These are phyloP conservation scores for Macrophya annulata DNA, from an alignment of 2,888 invertebrate genomes.

Conservation along the genomic window DNA sequence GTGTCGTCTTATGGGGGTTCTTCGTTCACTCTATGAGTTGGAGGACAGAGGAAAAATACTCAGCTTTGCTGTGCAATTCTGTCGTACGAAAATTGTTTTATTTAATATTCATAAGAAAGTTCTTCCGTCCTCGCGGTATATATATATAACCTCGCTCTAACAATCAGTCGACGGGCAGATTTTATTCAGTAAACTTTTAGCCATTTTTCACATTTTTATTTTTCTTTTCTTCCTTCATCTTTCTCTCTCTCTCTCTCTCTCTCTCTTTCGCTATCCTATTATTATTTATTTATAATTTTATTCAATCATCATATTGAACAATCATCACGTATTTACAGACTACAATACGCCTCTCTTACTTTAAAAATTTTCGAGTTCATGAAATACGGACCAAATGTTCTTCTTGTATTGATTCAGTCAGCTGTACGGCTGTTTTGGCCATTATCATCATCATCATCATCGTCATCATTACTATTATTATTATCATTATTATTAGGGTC, in stretches of 20 bases:
- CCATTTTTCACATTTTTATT: neutral
- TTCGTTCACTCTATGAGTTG: too few relatives aligned
- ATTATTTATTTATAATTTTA: neutral
- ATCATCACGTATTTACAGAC: neutral
- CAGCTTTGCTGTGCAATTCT: neutral
- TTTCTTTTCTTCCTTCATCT: too few relatives aligned
- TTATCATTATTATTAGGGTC: neutral
- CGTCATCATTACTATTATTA: neutral
- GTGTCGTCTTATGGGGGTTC: neutral
- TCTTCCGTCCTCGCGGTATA: neutral
- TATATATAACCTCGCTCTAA: neutral
- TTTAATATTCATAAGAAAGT: conserved; percentile 55
- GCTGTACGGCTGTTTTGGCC: neutral
- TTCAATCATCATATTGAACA: neutral
- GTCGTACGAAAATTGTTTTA: conserved; percentile 49
- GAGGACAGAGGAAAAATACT: conserved; percentile 26
- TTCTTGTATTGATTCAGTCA: conserved; percentile 6
- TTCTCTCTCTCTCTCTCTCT: neutral
- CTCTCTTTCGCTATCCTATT: neutral
- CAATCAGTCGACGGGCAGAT: neutral
- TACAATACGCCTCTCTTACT: neutral
- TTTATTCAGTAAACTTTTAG: conserved; percentile 22
- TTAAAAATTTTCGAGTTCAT: neutral
- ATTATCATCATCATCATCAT: neutral
- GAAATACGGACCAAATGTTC: conserved; percentile 16